Conservation (phyloP, 2,113 vertebrate species). For the Cyanocitta stelleri region DNA sequence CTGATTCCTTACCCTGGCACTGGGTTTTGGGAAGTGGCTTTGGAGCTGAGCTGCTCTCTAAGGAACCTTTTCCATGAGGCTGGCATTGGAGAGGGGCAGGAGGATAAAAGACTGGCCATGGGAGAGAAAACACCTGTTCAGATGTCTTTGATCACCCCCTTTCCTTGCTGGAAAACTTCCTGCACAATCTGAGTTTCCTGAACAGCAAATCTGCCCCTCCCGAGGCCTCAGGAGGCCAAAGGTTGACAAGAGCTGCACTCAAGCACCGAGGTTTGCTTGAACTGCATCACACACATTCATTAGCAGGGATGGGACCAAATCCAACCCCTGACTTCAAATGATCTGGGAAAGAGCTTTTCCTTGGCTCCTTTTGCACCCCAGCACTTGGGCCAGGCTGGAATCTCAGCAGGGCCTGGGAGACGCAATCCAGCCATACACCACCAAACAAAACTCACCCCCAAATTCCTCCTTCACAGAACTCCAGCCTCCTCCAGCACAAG, state of each 20-base stretch:
- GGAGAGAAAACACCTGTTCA: neutral
- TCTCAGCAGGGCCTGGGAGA: neutral
- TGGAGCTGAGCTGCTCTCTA: neutral
- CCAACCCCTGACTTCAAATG: neutral
- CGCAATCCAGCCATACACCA: rapidly evolving
- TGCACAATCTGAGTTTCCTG: neutral
- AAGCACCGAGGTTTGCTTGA: rapidly evolving
- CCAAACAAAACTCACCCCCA: neutral
- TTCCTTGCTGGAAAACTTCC: neutral
- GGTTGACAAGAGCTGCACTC: neutral
- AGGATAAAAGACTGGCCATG: neutral
- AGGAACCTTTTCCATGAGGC: neutral
- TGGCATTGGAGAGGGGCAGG: neutral
- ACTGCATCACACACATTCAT: rapidly evolving
- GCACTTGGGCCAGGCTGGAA: neutral
- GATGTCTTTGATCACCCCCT: neutral
- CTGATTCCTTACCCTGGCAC: neutral
- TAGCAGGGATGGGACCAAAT: neutral
- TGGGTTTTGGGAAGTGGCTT: neutral
- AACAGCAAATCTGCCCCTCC: neutral
- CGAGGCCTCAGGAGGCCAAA: neutral
- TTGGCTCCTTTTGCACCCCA: neutral
- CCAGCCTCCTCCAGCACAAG: neutral
- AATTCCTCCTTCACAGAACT: neutral
- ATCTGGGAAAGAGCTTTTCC: neutral